Evolutionary conservation across 2,113 vertebrate species (phyloP).

Genomic region (Gnathonemus longibarbis): DNA sequence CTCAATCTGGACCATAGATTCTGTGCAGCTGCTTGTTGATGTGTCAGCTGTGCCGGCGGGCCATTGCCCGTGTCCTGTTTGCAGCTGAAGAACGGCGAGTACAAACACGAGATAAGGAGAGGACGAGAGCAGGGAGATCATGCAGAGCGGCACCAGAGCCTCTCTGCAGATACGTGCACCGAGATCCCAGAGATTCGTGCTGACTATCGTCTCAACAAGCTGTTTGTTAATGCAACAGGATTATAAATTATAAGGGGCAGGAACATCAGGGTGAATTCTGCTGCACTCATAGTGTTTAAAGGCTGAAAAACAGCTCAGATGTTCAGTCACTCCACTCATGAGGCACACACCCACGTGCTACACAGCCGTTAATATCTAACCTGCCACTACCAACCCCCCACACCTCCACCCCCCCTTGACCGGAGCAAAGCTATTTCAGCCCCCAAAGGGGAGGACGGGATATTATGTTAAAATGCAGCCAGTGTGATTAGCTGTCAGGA

Average conservation of each 20-base stretch:
- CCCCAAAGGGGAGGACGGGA: neutral
- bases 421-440: neutral
- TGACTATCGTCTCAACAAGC: neutral
- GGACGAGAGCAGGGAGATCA: neutral
- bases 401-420: neutral
- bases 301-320: neutral
- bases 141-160: neutral
- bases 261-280: neutral
- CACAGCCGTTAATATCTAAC: neutral
- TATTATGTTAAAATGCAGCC: neutral
- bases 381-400: neutral
- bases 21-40: neutral
- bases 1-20: neutral
- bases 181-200: neutral
- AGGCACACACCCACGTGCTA: neutral
- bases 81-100: neutral
- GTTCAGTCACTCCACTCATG: neutral
- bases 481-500: neutral
- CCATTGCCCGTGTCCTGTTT: neutral
- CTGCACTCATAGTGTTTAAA: neutral
- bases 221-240: neutral
- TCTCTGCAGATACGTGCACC: neutral
- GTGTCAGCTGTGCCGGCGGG: neutral
- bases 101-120: neutral
- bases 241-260: neutral